Evolutionary conservation across 2,113 vertebrate species (phyloP), one percentile per base, ranked within the genome.

Genomic region (Empidonax alnorum): DNA sequence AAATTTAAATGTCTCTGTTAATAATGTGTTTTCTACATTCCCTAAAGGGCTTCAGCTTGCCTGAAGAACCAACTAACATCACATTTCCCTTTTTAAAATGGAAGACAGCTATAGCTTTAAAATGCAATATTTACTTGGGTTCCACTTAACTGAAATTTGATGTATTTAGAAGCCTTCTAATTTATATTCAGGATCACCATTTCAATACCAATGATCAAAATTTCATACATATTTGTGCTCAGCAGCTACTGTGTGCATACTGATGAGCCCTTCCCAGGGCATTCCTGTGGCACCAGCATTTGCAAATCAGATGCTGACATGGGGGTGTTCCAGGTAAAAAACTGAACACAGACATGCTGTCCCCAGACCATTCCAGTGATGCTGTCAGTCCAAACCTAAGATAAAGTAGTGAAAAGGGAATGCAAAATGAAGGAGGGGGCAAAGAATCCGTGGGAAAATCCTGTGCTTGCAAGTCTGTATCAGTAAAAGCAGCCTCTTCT

Each of bases 161-260:
- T 80, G 47, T 44, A 89, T 89, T 94, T 77, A 72, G 90, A 78
- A 87, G 77, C 33, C 5, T 90, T 23, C 88, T 90, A 53, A 77
- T 95, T 97, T 92, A 94, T 93, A 96, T 95, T 96, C 92, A 93
- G 77, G 83, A 95, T 92, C 79, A 90, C 73, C 52, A 75, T 72
- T 96, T 90, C 93, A 95, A 74, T 95, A 88, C 72, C 90, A 68
- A 30, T 61, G 93, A 95, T 93, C 88, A 94, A 85, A 89, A 95
- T 96, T 96, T 94, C 94, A 96, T 96, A 92, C 66, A 56, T 94
- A 95, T 93, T 97, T 96, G 88, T 94, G 90, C 93, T 88, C 49
- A 68, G 87, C 76, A 93, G 68, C 83, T 61, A 47, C 80, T 65
- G 39, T 66, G 35, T 93, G 94, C 96, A 96, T 93, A 93, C 65